Evolutionary conservation across 2,888 invertebrate genomes (phyloP), one percentile per base, ranked within the genome.

Genomic region (Patella depressa): DNA sequence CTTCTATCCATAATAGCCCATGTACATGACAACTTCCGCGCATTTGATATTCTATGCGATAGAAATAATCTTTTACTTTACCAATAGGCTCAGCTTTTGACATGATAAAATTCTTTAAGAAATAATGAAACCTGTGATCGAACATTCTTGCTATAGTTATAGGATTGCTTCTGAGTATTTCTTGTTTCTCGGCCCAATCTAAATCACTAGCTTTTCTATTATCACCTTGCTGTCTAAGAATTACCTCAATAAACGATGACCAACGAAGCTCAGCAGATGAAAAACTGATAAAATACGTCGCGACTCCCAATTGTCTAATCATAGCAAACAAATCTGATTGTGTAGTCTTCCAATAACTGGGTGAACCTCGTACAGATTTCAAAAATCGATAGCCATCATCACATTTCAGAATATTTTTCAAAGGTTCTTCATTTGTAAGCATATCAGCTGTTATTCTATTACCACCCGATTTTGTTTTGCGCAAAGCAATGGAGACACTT

Each of bases 11-110:
- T 29, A 77, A 76, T 53, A 85, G 70, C 77, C 80, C 77, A 70
- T 85, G 85, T 5, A 83, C 79, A 77, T 85, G 84, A 15, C 83
- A 83, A 12, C 81, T 82, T 4, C 86, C 86, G 4, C 85, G 75
- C 17, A 81, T 79, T 71, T 85, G 84, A 73, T 82, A 83, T 59
- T 84, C 85, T 9, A 83, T 80, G 34, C 83, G 76, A 73, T 80
- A 84, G 69, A 81, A 82, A 72, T 81, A 84, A 72, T 85, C 84
- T 12, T 45, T 45, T 12, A 83, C 74, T 70, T 82, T 71, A 19
- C 84, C 83, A 29, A 84, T 70, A 54, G 84, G 83, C 34, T 81
- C 79, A 2, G 80, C 54, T 29, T 65, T 53, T 15, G 45, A 45
- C 15, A 79, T 19, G 29, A 82, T 69, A 53, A 72, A 5, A 3